Percentiles rank a stretch among this genome's conserved stretches.
These are phyloP conservation scores for Nebria salina DNA, from an alignment of 2,888 invertebrate species.

Conservation along the genomic window DNA sequence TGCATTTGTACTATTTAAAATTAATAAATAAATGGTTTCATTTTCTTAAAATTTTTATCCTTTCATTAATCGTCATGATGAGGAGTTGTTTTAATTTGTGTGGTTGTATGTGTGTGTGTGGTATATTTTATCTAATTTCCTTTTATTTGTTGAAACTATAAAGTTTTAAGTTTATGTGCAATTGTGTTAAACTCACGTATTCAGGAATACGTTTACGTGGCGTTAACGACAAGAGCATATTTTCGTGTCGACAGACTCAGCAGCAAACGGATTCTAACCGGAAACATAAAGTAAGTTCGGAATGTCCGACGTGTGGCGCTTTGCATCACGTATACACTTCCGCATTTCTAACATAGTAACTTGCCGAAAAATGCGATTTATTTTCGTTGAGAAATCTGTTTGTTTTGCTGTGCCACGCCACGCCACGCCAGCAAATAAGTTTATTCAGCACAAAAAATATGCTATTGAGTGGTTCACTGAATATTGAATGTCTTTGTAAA, in stretches of 20 bases:
- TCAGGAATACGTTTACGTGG: slow-evolving; percentile 4
- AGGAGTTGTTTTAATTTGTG: no score
- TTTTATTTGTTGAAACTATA: slow-evolving; percentile 34
- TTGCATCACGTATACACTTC: background rate
- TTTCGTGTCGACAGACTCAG: background rate
- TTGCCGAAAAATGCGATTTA: background rate
- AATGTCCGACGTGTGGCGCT: slow-evolving; percentile 16
- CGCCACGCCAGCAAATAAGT: no score
- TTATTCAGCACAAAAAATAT: no score
- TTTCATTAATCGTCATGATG: no score
- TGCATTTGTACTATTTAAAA: background rate
- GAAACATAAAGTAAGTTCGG: slow-evolving; percentile 22
- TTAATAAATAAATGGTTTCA: background rate
- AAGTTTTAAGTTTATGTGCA: slow-evolving; percentile 10
- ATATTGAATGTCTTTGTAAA: no score
- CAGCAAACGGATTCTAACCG: slow-evolving; percentile 1
- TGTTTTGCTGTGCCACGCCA: background rate
- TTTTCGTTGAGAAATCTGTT: background rate
- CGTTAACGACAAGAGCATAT: background rate
- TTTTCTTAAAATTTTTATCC: background rate
- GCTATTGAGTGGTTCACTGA: no score
- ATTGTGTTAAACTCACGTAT: background rate
- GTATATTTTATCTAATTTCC: slow-evolving; percentile 38
- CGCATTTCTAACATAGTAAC: slow-evolving; percentile 3
- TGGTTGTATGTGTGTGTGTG: background rate